Conservation (phyloP, 2,797 vertebrate species). For the Semotilus atromaculatus region DNA sequence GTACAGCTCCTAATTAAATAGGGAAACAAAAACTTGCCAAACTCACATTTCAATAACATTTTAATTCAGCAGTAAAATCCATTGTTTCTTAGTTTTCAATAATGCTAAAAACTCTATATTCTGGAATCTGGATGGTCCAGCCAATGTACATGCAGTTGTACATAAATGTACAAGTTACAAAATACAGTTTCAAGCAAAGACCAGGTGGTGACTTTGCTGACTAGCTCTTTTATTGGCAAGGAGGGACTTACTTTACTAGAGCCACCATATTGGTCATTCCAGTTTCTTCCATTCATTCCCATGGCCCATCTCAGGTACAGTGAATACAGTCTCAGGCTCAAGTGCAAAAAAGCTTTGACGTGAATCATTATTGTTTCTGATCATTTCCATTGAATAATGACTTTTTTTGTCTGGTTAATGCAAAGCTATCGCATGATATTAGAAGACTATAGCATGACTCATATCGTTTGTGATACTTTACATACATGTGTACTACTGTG, state of each 20-base stretch:
- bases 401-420: no score
- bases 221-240: not conserved
- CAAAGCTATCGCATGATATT: no score
- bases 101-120: not conserved
- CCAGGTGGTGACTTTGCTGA: not conserved
- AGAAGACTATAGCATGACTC: no score
- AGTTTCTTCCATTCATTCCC: no score
- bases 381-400: not conserved
- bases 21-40: not conserved
- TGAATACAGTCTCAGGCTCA: no score
- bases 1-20: not conserved
- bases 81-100: not conserved
- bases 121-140: not conserved
- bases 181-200: not conserved
- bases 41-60: not conserved
- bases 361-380: no score
- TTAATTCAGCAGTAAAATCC: not conserved
- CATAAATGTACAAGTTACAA: no score
- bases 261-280: no score
- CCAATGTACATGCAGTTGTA: not conserved
- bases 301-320: no score
- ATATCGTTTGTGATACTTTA: no score
- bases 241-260: not conserved
- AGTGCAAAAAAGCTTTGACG: no score
- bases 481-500: no score